Conservation (phyloP, 1,140 invertebrate species). For the Hormaphis cornu region DNA sequence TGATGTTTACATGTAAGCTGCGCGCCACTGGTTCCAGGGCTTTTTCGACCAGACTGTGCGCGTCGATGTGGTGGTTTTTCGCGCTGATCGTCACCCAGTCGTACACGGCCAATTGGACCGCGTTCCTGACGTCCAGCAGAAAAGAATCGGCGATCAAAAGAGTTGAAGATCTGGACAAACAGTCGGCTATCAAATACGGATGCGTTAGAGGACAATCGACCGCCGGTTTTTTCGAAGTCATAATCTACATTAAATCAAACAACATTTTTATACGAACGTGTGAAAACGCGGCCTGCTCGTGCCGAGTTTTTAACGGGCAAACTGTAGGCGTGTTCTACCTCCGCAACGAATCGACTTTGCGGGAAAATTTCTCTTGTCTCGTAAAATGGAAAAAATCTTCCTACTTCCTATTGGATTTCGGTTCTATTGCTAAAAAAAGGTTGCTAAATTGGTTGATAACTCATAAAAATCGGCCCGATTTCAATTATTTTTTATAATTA, state of each 20-base stretch:
- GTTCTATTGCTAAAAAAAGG: no score
- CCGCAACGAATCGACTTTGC: no score
- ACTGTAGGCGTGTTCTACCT: no score
- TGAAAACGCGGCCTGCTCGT: not conserved
- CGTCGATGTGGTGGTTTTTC: slow-evolving; percentile 95
- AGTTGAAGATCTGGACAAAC: slow-evolving; percentile 90
- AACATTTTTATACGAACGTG: not conserved
- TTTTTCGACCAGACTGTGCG: slow-evolving; percentile 81
- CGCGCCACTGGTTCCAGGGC: slow-evolving; percentile 53
- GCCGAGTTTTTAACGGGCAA: not conserved
- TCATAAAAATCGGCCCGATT: no score
- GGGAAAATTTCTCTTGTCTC: no score
- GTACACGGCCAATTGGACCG: slow-evolving; percentile 94
- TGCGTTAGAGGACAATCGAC: slow-evolving; percentile 85
- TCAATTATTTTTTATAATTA: no score
- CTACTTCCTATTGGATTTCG: no score
- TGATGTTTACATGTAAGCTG: no score
- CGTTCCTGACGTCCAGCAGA: slow-evolving; percentile 90
- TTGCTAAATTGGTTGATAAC: no score
- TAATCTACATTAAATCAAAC: not conserved
- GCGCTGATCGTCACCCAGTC: slow-evolving; percentile 99
- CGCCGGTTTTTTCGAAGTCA: slow-evolving; percentile 81
- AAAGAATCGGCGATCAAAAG: slow-evolving; percentile 94
- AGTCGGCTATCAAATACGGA: slow-evolving; percentile 94
- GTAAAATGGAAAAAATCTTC: no score